A percentile compares a stretch with the other conserved stretches of the same genome.
phyloP scores from a whole-genome alignment of 2,888 invertebrate genomes.

The Nyleta sp. region DNA sequence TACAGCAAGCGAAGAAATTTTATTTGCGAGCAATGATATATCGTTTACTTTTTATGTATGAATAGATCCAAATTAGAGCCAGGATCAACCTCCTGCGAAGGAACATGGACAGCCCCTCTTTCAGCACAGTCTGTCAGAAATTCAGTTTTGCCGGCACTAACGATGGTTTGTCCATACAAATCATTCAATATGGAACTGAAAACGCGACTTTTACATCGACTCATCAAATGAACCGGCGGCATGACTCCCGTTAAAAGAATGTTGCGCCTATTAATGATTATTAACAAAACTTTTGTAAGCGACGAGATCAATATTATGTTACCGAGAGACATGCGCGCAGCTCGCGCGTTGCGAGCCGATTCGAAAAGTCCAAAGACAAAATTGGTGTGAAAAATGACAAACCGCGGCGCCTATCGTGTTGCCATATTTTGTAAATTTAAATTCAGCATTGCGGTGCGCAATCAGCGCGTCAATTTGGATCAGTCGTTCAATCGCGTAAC shows the following conservation, averaged over 20 bases:
- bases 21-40: slow-evolving; percentile 29
- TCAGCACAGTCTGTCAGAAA: slow-evolving; percentile 74
- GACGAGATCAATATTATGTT: slow-evolving; percentile 29
- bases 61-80: slow-evolving; percentile 74
- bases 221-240: slow-evolving; percentile 48
- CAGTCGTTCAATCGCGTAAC: not conserved
- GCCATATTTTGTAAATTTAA: slow-evolving; percentile 51
- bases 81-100: slow-evolving; percentile 70
- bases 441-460: not conserved
- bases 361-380: slow-evolving; percentile 30
- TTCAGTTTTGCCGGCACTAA: slow-evolving; percentile 75
- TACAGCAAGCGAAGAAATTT: slow-evolving; percentile 4
- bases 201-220: slow-evolving; percentile 74
- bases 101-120: slow-evolving; percentile 77
- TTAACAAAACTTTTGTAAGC: slow-evolving; percentile 41
- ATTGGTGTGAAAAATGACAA: slow-evolving; percentile 15
- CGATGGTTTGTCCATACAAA: slow-evolving; percentile 73
- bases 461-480: not conserved
- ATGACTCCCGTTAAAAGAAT: slow-evolving; percentile 2
- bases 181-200: slow-evolving; percentile 75
- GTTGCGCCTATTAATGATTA: slow-evolving; percentile 30
- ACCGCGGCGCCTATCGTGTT: slow-evolving; percentile 11
- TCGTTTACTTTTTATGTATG: slow-evolving; percentile 45
- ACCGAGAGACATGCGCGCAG: slow-evolving; percentile 34
- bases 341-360: not conserved